Base-by-base conservation (phyloP, 2,888 invertebrate genomes). In the Bibio marci region DNA sequence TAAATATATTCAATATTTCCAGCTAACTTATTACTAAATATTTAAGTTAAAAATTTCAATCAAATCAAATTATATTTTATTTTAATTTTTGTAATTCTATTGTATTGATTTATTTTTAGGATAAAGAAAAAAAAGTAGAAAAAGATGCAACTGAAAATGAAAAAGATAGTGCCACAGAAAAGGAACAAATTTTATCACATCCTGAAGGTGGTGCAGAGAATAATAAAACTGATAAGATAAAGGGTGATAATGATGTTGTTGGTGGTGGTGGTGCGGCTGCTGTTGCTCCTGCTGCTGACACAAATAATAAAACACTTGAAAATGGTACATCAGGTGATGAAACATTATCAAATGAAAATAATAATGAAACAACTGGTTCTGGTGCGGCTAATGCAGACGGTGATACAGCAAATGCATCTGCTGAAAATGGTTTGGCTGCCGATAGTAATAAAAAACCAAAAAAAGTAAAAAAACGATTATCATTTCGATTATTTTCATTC, bases 401-500 rank as follows among this genome's bases (percentile, higher is more conserved):
- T 13, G 40, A 54, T 56, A 19, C 54, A 54, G 46, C 62, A 55
- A 56, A 43, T 55, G 55, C 11, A 50, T 48, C 14, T n/a, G 40
- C 38, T 10, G 48, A 44, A 15, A 40, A 42, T 39, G 41, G 38
- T 15, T 48, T 63, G 31, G 39, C 42, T 10, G 64, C 44, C 58
- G 64, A 40, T 31, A 47, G 55, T 49, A 62, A 62, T 52, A 72
- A 73, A 57, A 73, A 73, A 56, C 67, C 73, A 46, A 76, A 76
- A 56, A 76, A 76, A 56, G 69, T 76, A 50, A 85, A 83, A 73
- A 85, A 83, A 73, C 85, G 85, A 69, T 86, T 35, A 15, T 85
- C 83, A 52, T 77, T 86, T 64, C 75, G 85, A 56, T 81, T 78
- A 56, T 79, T 86, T 66, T 83, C 83, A 56, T 86, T 86, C 63